Conservation (phyloP, 2,888 invertebrate genomes). For the Pachymerium ferrugineum region DNA sequence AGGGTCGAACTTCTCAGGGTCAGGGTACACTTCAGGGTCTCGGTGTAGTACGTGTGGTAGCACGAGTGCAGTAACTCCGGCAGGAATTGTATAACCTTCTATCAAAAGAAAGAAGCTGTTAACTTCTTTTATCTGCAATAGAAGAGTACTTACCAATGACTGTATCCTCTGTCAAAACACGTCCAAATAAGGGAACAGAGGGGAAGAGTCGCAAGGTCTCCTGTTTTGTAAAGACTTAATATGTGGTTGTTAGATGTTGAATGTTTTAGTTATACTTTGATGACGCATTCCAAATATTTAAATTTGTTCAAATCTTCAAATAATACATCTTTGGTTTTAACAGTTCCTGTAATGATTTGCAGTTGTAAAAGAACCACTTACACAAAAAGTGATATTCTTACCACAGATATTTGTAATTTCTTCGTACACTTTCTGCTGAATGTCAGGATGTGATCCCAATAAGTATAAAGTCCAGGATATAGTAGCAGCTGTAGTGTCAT, state of each 20-base stretch:
- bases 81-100: constrained; percentile 58
- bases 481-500: constrained; percentile 40
- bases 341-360: too few relatives aligned
- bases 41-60: constrained; percentile 61
- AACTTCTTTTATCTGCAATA: background rate
- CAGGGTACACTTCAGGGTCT: constrained; percentile 57
- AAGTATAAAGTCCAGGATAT: constrained; percentile 39
- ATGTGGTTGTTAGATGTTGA: too few relatives aligned
- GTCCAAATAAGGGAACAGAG: background rate
- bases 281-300: too few relatives aligned
- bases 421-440: constrained; percentile 35
- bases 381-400: constrained; percentile 33
- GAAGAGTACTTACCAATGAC: background rate
- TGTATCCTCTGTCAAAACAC: background rate
- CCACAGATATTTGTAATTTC: too few relatives aligned
- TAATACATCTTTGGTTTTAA: too few relatives aligned
- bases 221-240: too few relatives aligned
- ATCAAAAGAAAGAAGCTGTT: background rate
- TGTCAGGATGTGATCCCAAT: constrained; percentile 38
- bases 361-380: background rate
- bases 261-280: too few relatives aligned
- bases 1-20: constrained; percentile 69
- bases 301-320: too few relatives aligned
- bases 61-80: constrained; percentile 61
- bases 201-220: background rate